Percentiles rank a stretch among this genome's conserved stretches.
Evolutionary conservation across 2,113 vertebrate genomes (phyloP).

Genomic region (Bubo blakistoni): DNA sequence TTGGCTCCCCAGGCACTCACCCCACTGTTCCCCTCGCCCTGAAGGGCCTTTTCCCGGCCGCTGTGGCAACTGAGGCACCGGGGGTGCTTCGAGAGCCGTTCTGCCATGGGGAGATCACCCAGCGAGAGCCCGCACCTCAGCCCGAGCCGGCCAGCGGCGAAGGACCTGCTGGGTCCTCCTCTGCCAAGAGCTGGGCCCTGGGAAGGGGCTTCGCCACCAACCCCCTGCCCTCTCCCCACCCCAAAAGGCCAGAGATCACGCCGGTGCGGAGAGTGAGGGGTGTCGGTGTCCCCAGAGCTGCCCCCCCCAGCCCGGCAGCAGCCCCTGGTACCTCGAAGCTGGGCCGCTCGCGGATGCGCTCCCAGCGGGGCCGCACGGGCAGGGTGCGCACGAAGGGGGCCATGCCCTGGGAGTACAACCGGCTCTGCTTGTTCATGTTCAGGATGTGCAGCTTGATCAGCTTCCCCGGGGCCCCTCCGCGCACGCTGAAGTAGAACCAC

Average conservation of each 20-base stretch:
- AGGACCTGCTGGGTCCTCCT: not conserved
- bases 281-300: too few relatives aligned
- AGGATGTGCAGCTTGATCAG: conserved; percentile 92
- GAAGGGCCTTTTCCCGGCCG: not conserved
- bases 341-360: conserved; percentile 88
- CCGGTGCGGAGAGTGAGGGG: accelerated
- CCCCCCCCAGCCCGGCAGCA: not conserved
- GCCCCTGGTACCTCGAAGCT: conserved; percentile 77
- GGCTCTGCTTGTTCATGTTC: conserved; percentile 99
- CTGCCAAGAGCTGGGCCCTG: accelerated
- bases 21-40: too few relatives aligned
- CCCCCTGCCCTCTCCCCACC: not conserved
- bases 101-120: not conserved
- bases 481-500: conserved; percentile 96
- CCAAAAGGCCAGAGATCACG: not conserved
- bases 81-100: accelerated
- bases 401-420: conserved; percentile 97
- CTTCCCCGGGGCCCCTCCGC: conserved; percentile 82
- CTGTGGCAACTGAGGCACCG: too few relatives aligned
- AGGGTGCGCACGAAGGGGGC: conserved; percentile 88
- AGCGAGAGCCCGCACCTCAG: accelerated
- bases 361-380: conserved; percentile 87
- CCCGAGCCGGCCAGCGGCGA: not conserved
- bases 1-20: accelerated
- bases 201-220: not conserved